Conservation (phyloP, 2,888 invertebrate genomes). For the Odontocolon sp. region DNA sequence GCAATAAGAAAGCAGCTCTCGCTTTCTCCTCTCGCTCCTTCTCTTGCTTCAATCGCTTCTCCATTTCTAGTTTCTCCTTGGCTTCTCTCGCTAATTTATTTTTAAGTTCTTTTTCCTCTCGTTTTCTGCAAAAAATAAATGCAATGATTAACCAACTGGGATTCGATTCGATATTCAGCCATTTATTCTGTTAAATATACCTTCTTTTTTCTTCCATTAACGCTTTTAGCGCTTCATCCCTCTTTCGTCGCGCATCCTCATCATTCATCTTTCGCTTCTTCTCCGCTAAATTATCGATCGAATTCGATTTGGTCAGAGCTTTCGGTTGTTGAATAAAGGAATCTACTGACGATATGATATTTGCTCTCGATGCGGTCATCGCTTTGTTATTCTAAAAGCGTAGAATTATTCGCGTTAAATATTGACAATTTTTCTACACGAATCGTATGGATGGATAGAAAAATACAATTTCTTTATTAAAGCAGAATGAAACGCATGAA, state of each 20-base stretch:
- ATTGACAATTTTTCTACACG: neutral
- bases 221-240: constrained; percentile 84
- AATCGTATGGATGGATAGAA: constrained; percentile 6
- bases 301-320: constrained; percentile 71
- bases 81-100: constrained; percentile 82
- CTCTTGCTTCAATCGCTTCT: constrained; percentile 80
- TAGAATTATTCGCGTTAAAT: neutral
- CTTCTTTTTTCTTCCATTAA: constrained; percentile 83
- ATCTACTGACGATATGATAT: constrained; percentile 73
- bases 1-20: constrained; percentile 71
- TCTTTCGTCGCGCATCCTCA: constrained; percentile 83
- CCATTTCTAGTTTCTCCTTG: constrained; percentile 81
- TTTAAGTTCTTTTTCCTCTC: constrained; percentile 84
- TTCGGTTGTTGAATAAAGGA: constrained; percentile 72
- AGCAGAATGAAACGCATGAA: neutral
- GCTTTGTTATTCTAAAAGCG: constrained; percentile 72
- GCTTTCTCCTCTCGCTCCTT: constrained; percentile 80
- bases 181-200: too few species aligned
- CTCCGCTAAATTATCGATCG: constrained; percentile 72
- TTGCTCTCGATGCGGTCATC: constrained; percentile 75
- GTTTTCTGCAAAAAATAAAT: constrained; percentile 71
- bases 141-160: neutral
- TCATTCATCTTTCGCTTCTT: constrained; percentile 77
- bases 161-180: too few species aligned
- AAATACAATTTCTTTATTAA: neutral